Evolutionary conservation across 92 coral and sea anemone genomes (phyloP).

Genomic region (Epizoanthus illoricatus): DNA sequence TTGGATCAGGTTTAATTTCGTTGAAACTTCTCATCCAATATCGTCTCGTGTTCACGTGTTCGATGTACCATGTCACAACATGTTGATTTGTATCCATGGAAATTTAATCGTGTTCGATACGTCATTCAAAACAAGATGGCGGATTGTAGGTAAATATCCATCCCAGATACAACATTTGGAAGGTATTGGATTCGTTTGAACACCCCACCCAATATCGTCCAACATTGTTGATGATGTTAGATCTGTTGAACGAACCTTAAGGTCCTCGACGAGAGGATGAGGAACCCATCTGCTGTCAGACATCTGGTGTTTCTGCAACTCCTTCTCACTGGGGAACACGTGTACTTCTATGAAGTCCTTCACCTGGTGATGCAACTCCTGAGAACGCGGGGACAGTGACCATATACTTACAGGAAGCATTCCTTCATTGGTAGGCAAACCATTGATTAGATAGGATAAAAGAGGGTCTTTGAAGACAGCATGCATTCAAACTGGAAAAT

Average conservation of each 20-base stretch:
- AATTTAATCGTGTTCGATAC: too few species aligned
- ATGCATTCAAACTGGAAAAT: background rate
- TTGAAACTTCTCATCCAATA: too few species aligned
- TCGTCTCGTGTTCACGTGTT: too few species aligned
- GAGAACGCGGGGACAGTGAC: constrained; percentile 71
- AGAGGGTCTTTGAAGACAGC: background rate
- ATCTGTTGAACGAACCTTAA: constrained; percentile 65
- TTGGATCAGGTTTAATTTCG: too few species aligned
- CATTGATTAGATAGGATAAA: background rate
- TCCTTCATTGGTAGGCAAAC: constrained; percentile 39
- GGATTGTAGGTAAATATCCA: too few species aligned
- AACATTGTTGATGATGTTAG: too few species aligned
- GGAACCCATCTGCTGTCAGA: constrained; percentile 76
- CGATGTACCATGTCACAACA: too few species aligned
- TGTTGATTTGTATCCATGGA: too few species aligned
- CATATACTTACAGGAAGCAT: constrained; percentile 61
- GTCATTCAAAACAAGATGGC: too few species aligned
- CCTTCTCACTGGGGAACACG: constrained; percentile 70
- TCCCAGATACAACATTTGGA: too few species aligned
- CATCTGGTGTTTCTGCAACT: constrained; percentile 58
- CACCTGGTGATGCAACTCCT: constrained; percentile 57
- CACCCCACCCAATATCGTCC: too few species aligned
- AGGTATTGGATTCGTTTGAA: too few species aligned
- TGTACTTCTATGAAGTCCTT: constrained; percentile 62
- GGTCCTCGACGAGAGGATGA: constrained; percentile 77